Evolutionary conservation across 2,888 invertebrate species (phyloP), one percentile per base, ranked within the genome.

Genomic region (Andrena minutula): DNA sequence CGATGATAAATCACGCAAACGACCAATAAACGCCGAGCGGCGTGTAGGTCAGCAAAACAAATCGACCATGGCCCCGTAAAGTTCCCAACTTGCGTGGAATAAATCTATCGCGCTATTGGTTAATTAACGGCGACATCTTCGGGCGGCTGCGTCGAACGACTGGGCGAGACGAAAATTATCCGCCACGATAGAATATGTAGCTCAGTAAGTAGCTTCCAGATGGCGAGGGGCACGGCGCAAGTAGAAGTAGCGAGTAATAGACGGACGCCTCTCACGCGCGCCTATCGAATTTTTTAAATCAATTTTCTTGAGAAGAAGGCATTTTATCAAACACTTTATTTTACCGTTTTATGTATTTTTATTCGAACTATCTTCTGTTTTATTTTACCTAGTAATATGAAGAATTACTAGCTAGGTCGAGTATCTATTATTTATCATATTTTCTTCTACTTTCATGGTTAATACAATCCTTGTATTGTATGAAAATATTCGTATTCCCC

Each of bases 31-130:
- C 86, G 89, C 81, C 85, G 81, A 26, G 61, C 64, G 23, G 16
- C 60, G 69, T 61, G 53, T 61, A 76, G 72, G 79, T 79, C 74
- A 80, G 81, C 73, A 70, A 84, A 88, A 85, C 85, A 83, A 88
- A 87, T 78, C 89, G 84, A 83, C 84, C 79, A 61, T 58, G 49
- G 65, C 71, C 80, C 83, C 23, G 81, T 76, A 87, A 87, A 79
- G 63, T 85, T 85, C 83, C 79, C 81, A 82, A 51, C 78, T 76
- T 76, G 73, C 61, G 68, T 68, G 73, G 85, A 88, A 91, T 90
- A 91, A 90, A 92, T 91, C 88, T 83, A 80, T 88, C 85, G 88
- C 83, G 87, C 88, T 89, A 92, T 91, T 87, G 90, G 89, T 91
- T 89, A 89, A 91, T 91, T 91, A 90, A 86, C 74, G 23, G 47